Base-by-base conservation (phyloP, 2,113 vertebrate genomes). In the Carlito syrichta region DNA sequence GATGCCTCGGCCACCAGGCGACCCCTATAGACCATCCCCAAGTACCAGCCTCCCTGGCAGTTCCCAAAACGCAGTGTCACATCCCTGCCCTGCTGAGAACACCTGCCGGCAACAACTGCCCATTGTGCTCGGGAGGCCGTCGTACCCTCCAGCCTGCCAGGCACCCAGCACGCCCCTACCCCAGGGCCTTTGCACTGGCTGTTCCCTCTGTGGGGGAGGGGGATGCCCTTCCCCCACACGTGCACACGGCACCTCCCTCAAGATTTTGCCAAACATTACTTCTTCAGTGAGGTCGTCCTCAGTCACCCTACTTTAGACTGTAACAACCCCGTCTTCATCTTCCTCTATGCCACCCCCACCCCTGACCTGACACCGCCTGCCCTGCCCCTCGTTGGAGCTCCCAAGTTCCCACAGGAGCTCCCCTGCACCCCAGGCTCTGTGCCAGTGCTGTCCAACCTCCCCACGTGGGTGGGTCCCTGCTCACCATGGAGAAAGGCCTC, bases 401-500 rank as follows among this genome's bases (percentile, higher is more conserved):
- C n/a, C n/a, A n/a, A 0, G 25, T 32, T 12, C 43, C 32, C 50
- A 54, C 19, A 6, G 35, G n/a, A 73, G 56, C 40, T 0, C 85
- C 54, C 63, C 30, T 43, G 6, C 0, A 30, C 38, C 40, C 10
- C 7, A 22, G 22, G 40, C 17, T 63, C 35, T 38, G 19, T 60
- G 17, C 56, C 22, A 38, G 50, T 2, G 43, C 30, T 66, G 63
- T 40, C n/a, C n/a, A 38, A 35, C 52, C 13, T 69, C 74, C 7
- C 2, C 8, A 20, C 6, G 2, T 1, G 2, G 32, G 4, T 3
- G 6, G 40, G 97, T 97, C 96, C 96, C 14, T 93, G 85, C 94
- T 99, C 97, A 98, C 99, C 98, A 6, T 81, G 63, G 30, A 98
- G 77, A 54, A 99, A 99, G 60, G 98, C 94, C 2, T 99, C 96